These are phyloP conservation scores for Labroides dimidiatus DNA, from an alignment of 2,797 vertebrate species.

Conservation along the genomic window DNA sequence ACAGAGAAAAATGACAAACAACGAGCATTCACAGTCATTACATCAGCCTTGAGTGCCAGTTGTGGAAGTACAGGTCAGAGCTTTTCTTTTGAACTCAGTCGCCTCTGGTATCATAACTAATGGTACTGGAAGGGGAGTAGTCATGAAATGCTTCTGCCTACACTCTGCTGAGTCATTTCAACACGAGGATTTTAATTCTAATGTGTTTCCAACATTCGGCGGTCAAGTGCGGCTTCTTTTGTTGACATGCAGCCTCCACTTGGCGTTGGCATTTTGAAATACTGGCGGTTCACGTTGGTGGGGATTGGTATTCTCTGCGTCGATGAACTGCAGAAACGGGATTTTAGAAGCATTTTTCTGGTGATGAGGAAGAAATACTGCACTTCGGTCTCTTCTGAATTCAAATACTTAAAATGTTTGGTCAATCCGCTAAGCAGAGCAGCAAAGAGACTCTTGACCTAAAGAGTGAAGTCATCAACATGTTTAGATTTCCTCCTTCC, in stretches of 20 bases:
- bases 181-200: neutral
- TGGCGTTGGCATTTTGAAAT: neutral
- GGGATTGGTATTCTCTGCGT: neutral
- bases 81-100: conserved; percentile 1
- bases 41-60: conserved; percentile 23
- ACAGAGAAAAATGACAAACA: conserved; percentile 29
- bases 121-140: conserved; percentile 3
- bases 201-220: neutral
- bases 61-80: conserved; percentile 16
- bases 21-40: conserved; percentile 13
- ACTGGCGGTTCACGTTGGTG: neutral
- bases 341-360: neutral
- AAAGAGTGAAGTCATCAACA: neutral
- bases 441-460: neutral
- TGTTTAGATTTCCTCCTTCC: neutral
- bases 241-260: neutral
- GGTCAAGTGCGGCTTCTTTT: neutral
- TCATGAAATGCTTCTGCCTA: conserved; percentile 5
- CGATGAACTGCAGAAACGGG: neutral
- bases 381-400: neutral
- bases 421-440: neutral
- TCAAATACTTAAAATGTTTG: neutral
- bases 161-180: neutral
- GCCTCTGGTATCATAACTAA: neutral
- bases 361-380: neutral